phyloP scores from a whole-genome alignment of 2,113 vertebrate genomes.

The Suricata suricatta region DNA sequence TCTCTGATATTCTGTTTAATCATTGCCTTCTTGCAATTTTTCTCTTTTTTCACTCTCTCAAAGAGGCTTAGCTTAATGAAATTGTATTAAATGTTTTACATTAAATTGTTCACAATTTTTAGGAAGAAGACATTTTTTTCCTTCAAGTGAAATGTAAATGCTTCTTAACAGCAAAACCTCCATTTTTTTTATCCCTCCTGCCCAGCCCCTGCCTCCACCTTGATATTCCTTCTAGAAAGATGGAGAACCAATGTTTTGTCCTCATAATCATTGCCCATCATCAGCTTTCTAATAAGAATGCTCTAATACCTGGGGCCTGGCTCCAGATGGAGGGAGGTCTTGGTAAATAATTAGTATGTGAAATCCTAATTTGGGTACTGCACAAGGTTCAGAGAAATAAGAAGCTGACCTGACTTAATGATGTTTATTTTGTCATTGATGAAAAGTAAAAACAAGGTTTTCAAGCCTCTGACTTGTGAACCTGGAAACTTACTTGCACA shows the following conservation, averaged over 20 bases:
- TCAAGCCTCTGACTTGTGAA: neutral
- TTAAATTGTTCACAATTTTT: neutral
- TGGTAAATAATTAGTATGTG: neutral
- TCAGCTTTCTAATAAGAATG: neutral
- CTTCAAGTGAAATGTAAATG: neutral
- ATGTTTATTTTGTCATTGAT: slow-evolving; percentile 22
- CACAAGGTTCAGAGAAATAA: neutral
- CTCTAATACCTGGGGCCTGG: neutral
- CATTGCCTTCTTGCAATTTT: neutral
- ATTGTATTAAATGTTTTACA: neutral
- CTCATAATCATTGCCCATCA: neutral
- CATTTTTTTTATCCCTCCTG: neutral
- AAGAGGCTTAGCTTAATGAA: neutral
- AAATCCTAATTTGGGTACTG: neutral
- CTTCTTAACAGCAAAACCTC: neutral
- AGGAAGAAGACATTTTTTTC: neutral
- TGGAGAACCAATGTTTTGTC: neutral
- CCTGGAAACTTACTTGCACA: neutral
- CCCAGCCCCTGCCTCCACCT: neutral
- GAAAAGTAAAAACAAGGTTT: neutral
- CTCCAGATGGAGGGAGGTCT: neutral
- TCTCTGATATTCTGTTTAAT: neutral
- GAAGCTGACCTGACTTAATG: neutral
- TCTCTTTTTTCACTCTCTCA: neutral
- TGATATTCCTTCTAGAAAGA: neutral